phyloP scores from a whole-genome alignment of 2,113 vertebrate species.

The Lampris megalopsis region DNA sequence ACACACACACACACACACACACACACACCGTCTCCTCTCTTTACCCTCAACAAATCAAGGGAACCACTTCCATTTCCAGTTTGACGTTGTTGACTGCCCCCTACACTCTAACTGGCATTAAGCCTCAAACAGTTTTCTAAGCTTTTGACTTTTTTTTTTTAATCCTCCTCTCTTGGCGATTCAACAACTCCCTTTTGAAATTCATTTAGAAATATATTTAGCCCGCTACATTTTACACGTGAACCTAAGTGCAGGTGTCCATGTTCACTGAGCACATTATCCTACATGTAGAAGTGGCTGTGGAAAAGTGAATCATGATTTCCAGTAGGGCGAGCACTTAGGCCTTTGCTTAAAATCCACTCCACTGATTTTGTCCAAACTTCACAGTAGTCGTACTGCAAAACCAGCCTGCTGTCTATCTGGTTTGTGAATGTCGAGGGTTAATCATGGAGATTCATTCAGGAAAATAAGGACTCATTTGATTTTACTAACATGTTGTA shows the following conservation, averaged over 20 bases:
- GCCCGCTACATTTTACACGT: slow-evolving; percentile 19
- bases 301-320: not conserved
- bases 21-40: slow-evolving; percentile 10
- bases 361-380: too few relatives aligned
- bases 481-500: too few relatives aligned
- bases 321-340: not conserved
- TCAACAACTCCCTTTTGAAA: slow-evolving; percentile 29
- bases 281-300: not conserved
- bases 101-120: not conserved
- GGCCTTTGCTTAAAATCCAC: too few relatives aligned
- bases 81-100: slow-evolving; percentile 1
- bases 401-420: too few relatives aligned
- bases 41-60: slow-evolving; percentile 2
- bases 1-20: not conserved
- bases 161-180: not conserved
- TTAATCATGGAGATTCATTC: too few relatives aligned
- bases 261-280: slow-evolving; percentile 19
- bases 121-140: not conserved
- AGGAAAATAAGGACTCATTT: too few relatives aligned
- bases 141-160: slow-evolving; percentile 11
- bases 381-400: too few relatives aligned
- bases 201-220: slow-evolving; percentile 40
- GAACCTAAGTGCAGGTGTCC: slow-evolving; percentile 4
- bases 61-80: slow-evolving; percentile 1
- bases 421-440: too few relatives aligned